A percentile compares a stretch with the other conserved stretches of the same genome.
Conservation (phyloP, 1,140 invertebrate species). For the Dendroctonus valens region DNA sequence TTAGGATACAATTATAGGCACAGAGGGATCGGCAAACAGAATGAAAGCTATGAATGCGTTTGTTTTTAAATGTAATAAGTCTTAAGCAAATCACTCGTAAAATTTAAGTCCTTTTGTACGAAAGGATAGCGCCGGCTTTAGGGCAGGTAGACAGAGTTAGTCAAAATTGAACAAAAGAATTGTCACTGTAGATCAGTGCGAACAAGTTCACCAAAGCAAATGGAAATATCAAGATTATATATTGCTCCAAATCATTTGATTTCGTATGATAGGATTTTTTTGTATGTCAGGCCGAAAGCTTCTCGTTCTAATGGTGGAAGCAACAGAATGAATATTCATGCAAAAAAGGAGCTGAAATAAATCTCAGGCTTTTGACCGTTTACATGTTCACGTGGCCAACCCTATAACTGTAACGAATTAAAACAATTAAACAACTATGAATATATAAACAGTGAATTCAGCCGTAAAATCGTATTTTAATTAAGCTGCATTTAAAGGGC, state of each 20-base stretch:
- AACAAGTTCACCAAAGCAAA: not conserved
- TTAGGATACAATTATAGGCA: conserved; percentile 17
- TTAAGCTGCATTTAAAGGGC: conserved; percentile 16
- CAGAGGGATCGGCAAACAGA: conserved; percentile 17
- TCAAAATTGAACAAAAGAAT: conserved; percentile 15
- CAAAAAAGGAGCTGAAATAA: no score
- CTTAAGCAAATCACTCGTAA: conserved; percentile 21
- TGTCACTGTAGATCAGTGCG: conserved; percentile 12
- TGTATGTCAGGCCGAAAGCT: no score
- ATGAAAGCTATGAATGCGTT: conserved; percentile 16
- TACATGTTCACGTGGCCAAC: no score
- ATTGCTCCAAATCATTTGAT: no score
- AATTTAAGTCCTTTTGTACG: conserved; percentile 22
- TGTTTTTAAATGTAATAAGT: conserved; percentile 29
- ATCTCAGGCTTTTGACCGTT: no score
- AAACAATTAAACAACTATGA: conserved; percentile 23
- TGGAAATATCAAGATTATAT: no score
- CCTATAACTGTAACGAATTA: conserved; percentile 11
- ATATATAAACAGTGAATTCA: conserved; percentile 25
- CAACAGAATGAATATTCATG: no score
- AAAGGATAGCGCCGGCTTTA: conserved; percentile 22
- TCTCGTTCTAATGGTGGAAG: no score
- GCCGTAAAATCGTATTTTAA: conserved; percentile 23
- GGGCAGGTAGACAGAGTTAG: conserved; percentile 23
- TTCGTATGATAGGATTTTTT: no score